Evolutionary conservation across 1,140 invertebrate species (phyloP), one percentile per base, ranked within the genome.

Genomic region (Ostrea edulis): DNA sequence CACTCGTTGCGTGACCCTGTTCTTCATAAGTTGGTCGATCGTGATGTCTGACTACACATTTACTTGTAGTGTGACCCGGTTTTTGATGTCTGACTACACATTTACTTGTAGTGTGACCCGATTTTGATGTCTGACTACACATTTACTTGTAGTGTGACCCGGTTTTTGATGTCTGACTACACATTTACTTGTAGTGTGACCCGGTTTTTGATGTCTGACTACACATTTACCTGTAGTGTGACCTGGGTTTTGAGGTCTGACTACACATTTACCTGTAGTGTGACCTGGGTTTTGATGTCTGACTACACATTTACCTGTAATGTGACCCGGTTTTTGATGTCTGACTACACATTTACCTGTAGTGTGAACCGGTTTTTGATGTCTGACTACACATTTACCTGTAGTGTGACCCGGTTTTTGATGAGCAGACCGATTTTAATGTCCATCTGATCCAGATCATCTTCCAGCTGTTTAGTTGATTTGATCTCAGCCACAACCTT

Each of bases 361-460:
- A 25, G 11, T 9, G 29, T 22, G 68, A 71, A 8, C n/a, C 29
- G 8, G 5, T 22, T 71, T 71, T 71, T 25, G n/a, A 71, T 71
- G 68, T 11, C 8, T 44, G 35, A 5, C 5, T 44, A 44, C 35
- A 44, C 35, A 44, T 65, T 68, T 89, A 95, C 95, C 94, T 97
- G 96, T 58, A 98, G 92, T 14, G 97, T 96, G 85, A 98, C 97
- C 91, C 97, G 95, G 94, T 98, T 98, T 95, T 97, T 97, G 29
- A 98, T 97, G 1, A 98, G 95, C 14, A 98, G 95, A 5, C 97
- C 97, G 91, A 98, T 98, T 95, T 97, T 97, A 17, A 97, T 96
- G 93, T 97, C 97, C 97, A 98, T 97, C 86, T 96, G 96, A 90
- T 97, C 97, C 53, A 97, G 94, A 92, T 97, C 96, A 89, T 97